Evolutionary conservation across 2,113 vertebrate species (phyloP).

Genomic region (Halichoerus grypus): DNA sequence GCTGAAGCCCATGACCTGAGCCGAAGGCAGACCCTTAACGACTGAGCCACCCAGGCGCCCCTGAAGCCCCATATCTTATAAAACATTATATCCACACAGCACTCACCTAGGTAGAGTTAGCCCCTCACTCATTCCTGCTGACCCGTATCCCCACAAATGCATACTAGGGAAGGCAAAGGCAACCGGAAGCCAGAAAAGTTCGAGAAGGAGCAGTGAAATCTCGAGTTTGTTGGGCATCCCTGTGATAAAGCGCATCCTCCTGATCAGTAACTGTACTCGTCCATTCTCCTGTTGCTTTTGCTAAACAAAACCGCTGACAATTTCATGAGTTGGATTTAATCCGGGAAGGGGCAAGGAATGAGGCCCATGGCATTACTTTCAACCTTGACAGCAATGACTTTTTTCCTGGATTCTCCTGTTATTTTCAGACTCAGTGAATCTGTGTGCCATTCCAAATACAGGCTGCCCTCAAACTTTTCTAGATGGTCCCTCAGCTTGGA

Average conservation of each 20-base stretch:
- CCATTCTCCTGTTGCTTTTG: not conserved
- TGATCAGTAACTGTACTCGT: not conserved
- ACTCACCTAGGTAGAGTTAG: not conserved
- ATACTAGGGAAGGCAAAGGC: not conserved
- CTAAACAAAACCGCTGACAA: not conserved
- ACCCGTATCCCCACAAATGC: not conserved
- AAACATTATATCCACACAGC: not conserved
- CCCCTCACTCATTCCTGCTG: not conserved
- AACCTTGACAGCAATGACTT: not conserved
- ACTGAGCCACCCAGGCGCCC: too few species aligned
- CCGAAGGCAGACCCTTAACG: too few species aligned
- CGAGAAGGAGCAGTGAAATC: not conserved
- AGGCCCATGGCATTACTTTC: not conserved
- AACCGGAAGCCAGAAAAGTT: not conserved
- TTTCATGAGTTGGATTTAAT: not conserved
- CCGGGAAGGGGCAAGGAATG: not conserved
- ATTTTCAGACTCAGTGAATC: not conserved
- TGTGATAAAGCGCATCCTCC: not conserved
- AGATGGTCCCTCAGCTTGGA: not conserved
- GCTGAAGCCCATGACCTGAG: not conserved
- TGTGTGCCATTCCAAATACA: not conserved
- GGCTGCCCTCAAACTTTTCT: not conserved
- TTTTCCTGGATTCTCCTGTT: not conserved
- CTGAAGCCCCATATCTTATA: not conserved
- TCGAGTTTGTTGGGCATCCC: not conserved